These are phyloP conservation scores for Hypomesus transpacificus DNA, from an alignment of 2,113 vertebrate genomes.

Conservation along the genomic window DNA sequence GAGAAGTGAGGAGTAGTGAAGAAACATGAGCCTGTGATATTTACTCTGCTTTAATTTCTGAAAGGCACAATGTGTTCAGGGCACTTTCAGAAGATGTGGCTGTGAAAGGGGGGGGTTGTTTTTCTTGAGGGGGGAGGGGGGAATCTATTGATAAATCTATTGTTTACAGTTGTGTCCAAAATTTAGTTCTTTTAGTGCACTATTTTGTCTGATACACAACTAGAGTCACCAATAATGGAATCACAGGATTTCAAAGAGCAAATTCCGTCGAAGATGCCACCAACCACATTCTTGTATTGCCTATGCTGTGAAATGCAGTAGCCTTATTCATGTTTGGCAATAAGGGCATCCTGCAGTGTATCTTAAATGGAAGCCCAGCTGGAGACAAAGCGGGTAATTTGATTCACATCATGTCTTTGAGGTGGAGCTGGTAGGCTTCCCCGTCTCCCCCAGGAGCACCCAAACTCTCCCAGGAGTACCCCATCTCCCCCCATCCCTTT, in stretches of 20 bases:
- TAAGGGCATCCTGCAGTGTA: constrained; percentile 32
- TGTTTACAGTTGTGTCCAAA: not conserved
- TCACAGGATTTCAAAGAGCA: too few relatives aligned
- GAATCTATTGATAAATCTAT: constrained; percentile 47
- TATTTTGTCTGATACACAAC: too few relatives aligned
- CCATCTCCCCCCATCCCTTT: too few relatives aligned
- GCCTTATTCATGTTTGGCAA: constrained; percentile 33
- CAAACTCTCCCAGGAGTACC: too few relatives aligned
- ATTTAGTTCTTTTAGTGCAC: too few relatives aligned
- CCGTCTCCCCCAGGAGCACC: not conserved
- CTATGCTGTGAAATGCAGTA: constrained; percentile 36
- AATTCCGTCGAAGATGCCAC: too few relatives aligned
- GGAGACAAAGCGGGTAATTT: constrained; percentile 57
- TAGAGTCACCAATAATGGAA: too few relatives aligned
- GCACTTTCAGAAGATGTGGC: constrained; percentile 48
- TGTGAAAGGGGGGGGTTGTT: constrained; percentile 13
- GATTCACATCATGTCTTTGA: constrained; percentile 55
- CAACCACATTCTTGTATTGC: not conserved
- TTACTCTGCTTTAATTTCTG: constrained; percentile 51
- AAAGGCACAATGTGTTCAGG: constrained; percentile 50
- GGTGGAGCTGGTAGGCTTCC: not conserved
- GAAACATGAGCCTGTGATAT: constrained; percentile 63
- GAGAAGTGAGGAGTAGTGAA: constrained; percentile 49
- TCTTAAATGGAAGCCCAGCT: constrained; percentile 37
- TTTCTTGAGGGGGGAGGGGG: constrained; percentile 28